Conservation (phyloP, 2,888 invertebrate species). For the Drosophila differens region DNA sequence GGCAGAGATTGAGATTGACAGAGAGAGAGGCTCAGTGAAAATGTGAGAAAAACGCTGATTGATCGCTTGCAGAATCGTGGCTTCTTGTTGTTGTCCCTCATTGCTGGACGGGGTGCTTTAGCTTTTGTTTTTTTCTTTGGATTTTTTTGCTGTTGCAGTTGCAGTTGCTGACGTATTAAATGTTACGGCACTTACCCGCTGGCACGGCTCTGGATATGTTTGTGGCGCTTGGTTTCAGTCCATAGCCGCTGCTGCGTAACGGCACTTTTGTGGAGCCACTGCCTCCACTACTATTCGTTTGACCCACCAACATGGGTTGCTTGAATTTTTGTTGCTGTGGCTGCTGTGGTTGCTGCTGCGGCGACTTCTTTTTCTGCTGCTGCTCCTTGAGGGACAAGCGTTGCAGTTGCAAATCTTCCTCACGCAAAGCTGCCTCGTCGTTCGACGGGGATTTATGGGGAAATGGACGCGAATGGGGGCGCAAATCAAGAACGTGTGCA, state of each 20-base stretch:
- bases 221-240: conserved; percentile 40
- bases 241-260: conserved; percentile 70
- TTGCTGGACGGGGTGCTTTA: conserved; percentile 27
- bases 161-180: conserved; percentile 43
- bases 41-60: conserved; percentile 44
- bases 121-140: conserved; percentile 8
- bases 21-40: conserved; percentile 28
- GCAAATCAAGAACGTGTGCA: conserved; percentile 65
- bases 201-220: conserved; percentile 31
- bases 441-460: not conserved
- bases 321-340: conserved; percentile 40
- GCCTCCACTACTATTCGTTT: conserved; percentile 9
- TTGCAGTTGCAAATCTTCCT: conserved; percentile 83
- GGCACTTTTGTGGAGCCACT: conserved; percentile 26
- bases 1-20: conserved; percentile 5
- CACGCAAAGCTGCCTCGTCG: conserved; percentile 79
- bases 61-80: conserved; percentile 32
- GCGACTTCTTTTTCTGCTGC: conserved; percentile 43
- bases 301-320: conserved; percentile 72
- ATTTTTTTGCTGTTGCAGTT: conserved; percentile 36
- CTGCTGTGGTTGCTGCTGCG: conserved; percentile 8
- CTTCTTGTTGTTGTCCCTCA: conserved; percentile 25
- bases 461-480: conserved; percentile 50
- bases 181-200: conserved; percentile 60
- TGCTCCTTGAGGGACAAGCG: conserved; percentile 72